Evolutionary conservation across 2,797 vertebrate genomes (phyloP), one percentile per base, ranked within the genome.

Genomic region (Helostoma temminkii): DNA sequence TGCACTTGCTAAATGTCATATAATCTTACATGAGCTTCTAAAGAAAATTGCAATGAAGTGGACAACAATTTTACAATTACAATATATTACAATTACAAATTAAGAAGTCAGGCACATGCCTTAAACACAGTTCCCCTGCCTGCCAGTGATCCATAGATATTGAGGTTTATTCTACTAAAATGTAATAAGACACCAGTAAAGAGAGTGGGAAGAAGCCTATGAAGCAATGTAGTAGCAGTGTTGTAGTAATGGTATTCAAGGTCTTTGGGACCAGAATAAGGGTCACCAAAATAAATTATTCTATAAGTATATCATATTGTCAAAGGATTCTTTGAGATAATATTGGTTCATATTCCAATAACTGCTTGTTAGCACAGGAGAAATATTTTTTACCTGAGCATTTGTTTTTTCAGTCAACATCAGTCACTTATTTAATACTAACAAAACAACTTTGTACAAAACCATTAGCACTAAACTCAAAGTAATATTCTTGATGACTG

Each of bases 121-220:
- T 69, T 42, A 25, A 73, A 83, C 76, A 78, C 63, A 70, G 76
- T 77, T 53, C 28, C 62, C 45, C 37, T 64, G 45, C 64, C 71
- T 69, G 45, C 59, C 48, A 76, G 50, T 79, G 74, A 83, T 59
- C 70, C 66, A 37, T 69, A 57, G 65, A 59, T 55, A 46, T 19
- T 54, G 49, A 70, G 28, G 59, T 83, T 87, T 62, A 73, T 82
- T 82, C 83, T 37, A 82, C 75, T 72, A 58, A 66, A 71, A 74
- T 45, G n/a, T 61, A 73, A 86, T 73, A 67, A 83, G 59, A 66
- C 39, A 78, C 46, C 16, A 69, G 32, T 15, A 39, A 60, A 72
- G 66, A 46, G 64, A 72, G 58, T 22, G 30, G 22, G n/a, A 67
- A 46, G 11, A 36, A 45, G 37, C 21, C 28, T 16, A 8, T 1